Percentiles rank a stretch among this genome's conserved stretches.
These are phyloP conservation scores for Cirrhinus mrigala DNA, from an alignment of 2,797 vertebrate genomes.

Conservation along the genomic window DNA sequence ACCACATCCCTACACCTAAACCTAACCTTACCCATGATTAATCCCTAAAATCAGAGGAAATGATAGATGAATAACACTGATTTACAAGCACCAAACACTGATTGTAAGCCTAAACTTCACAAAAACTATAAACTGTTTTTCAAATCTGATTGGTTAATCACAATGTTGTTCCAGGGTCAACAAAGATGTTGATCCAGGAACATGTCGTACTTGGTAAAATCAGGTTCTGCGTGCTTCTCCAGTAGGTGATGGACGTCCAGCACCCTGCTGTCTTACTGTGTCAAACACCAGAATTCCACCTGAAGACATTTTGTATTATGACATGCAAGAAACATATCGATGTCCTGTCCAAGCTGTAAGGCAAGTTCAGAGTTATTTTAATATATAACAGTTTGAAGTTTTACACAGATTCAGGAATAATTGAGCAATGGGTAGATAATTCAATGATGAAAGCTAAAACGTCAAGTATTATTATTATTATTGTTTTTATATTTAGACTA, in stretches of 20 bases:
- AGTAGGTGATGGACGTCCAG: accelerated
- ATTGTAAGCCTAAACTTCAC: too few relatives aligned
- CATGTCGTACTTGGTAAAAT: too few relatives aligned
- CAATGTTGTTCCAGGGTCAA: too few relatives aligned
- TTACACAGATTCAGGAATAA: neutral
- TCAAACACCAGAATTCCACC: accelerated
- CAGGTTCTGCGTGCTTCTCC: too few relatives aligned
- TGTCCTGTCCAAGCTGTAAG: neutral
- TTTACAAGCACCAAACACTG: too few relatives aligned
- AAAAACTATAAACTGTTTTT: too few relatives aligned
- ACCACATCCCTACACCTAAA: too few relatives aligned
- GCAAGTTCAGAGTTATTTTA: neutral
- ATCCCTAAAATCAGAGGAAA: too few relatives aligned
- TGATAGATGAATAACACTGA: too few relatives aligned
- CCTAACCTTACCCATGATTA: too few relatives aligned
- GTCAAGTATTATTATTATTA: neutral
- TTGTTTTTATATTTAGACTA: neutral
- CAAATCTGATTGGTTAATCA: too few relatives aligned
- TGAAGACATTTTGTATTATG: accelerated
- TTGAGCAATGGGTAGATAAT: neutral
- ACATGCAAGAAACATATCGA: accelerated
- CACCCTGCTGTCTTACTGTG: neutral
- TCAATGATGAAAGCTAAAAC: neutral
- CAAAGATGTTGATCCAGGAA: too few relatives aligned
- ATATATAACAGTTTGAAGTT: neutral